These are phyloP conservation scores for Epinephelus cyanopodus DNA, from an alignment of 2,113 vertebrate species.

Conservation along the genomic window DNA sequence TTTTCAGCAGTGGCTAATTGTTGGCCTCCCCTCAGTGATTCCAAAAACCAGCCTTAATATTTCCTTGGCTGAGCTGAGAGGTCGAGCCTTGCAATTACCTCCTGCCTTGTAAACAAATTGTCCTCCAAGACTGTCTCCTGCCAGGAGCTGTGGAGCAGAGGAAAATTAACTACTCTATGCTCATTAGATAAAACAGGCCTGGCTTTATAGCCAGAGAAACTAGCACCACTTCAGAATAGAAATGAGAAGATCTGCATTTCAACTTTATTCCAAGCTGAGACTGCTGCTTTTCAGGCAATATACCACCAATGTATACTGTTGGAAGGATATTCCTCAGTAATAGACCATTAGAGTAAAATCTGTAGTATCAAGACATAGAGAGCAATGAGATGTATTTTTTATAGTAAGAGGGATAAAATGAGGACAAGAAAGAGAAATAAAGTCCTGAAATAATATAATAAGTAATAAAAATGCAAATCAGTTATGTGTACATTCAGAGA, in stretches of 20 bases:
- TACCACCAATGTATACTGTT: slow-evolving; percentile 5
- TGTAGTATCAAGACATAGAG: neutral
- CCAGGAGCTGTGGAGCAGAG: slow-evolving; percentile 56
- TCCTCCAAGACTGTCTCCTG: slow-evolving; percentile 72
- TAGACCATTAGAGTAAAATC: slow-evolving; percentile 16
- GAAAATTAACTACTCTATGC: slow-evolving; percentile 61
- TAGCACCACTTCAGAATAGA: slow-evolving; percentile 31
- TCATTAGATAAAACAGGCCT: slow-evolving; percentile 63
- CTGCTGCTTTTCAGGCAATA: slow-evolving; percentile 4
- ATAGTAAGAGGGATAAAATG: neutral
- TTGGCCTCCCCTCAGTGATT: slow-evolving; percentile 54
- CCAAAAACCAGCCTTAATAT: slow-evolving; percentile 64
- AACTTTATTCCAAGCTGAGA: slow-evolving; percentile 21
- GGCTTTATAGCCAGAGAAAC: slow-evolving; percentile 34
- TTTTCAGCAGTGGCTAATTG: slow-evolving; percentile 68
- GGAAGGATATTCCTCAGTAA: slow-evolving; percentile 10
- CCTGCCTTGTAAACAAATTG: slow-evolving; percentile 78
- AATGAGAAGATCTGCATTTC: slow-evolving; percentile 39
- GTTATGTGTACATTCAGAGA: slow-evolving; percentile 13
- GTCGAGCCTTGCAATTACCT: slow-evolving; percentile 70
- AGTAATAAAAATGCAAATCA: slow-evolving; percentile 6
- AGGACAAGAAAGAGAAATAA: neutral
- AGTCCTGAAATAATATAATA: neutral
- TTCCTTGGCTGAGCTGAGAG: slow-evolving; percentile 62
- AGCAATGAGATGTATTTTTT: neutral